Conservation (phyloP, 2,797 vertebrate species). For the Nyctibius grandis region DNA sequence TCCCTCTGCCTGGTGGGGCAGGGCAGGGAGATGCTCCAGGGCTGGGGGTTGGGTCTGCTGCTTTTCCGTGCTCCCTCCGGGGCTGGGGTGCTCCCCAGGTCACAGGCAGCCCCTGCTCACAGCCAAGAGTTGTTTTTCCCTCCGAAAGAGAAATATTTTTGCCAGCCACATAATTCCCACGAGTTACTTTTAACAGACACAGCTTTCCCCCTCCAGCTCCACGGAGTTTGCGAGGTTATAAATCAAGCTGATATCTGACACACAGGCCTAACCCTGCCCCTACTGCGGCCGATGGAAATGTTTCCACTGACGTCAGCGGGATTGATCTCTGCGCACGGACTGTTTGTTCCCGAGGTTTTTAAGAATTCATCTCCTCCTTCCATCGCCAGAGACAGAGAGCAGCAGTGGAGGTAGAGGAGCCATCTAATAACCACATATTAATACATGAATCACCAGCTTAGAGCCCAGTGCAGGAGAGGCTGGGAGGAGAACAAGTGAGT, state of each 20-base stretch:
- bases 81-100: neutral
- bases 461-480: neutral
- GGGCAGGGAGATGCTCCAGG: neutral
- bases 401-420: neutral
- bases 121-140: neutral
- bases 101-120: neutral
- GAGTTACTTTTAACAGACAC: neutral
- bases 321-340: neutral
- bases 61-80: neutral
- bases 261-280: neutral
- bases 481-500: neutral
- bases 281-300: neutral
- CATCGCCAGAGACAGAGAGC: neutral
- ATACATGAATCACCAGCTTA: neutral
- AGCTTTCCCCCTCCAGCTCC: neutral
- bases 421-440: neutral
- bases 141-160: neutral
- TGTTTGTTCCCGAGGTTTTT: constrained; percentile 1
- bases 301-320: neutral
- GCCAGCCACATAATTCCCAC: neutral
- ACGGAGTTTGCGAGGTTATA: rapidly evolving
- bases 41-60: neutral
- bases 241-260: neutral
- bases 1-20: neutral
- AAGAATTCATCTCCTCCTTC: constrained; percentile 19